These are phyloP conservation scores for Recurvirostra avosetta DNA, from an alignment of 2,113 vertebrate species.

Conservation along the genomic window DNA sequence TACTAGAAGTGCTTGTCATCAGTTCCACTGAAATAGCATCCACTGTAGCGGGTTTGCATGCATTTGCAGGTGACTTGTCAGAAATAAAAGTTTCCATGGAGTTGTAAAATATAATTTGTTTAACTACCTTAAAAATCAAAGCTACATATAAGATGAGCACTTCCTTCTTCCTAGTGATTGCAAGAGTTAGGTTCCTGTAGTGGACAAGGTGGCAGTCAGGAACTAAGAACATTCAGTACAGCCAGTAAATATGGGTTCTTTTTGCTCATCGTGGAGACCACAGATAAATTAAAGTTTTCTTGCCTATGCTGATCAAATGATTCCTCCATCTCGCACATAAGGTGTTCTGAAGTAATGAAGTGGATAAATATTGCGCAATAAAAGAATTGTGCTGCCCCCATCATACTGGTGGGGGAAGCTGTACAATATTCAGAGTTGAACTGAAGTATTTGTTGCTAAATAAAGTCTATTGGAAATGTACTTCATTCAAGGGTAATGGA, in stretches of 20 bases:
- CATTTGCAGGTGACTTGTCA: background rate
- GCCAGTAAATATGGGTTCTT: background rate
- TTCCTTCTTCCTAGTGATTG: background rate
- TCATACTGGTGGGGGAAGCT: background rate
- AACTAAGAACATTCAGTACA: background rate
- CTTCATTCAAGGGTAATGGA: background rate
- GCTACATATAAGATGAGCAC: background rate
- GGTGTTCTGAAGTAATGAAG: background rate
- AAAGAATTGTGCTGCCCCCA: background rate
- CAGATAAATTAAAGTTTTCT: background rate
- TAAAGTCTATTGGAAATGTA: background rate
- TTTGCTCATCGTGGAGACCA: background rate
- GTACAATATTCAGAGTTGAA: background rate
- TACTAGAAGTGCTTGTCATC: background rate
- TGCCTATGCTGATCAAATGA: background rate
- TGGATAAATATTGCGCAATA: background rate
- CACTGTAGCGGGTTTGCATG: background rate
- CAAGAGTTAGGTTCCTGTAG: background rate
- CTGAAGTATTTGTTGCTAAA: background rate
- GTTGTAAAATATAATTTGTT: background rate
- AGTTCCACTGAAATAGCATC: background rate
- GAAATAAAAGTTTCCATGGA: background rate
- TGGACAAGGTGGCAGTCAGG: background rate
- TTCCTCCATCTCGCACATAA: background rate
- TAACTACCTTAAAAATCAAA: background rate